Conservation (phyloP, 2,797 vertebrate species). For the Catharus ustulatus region DNA sequence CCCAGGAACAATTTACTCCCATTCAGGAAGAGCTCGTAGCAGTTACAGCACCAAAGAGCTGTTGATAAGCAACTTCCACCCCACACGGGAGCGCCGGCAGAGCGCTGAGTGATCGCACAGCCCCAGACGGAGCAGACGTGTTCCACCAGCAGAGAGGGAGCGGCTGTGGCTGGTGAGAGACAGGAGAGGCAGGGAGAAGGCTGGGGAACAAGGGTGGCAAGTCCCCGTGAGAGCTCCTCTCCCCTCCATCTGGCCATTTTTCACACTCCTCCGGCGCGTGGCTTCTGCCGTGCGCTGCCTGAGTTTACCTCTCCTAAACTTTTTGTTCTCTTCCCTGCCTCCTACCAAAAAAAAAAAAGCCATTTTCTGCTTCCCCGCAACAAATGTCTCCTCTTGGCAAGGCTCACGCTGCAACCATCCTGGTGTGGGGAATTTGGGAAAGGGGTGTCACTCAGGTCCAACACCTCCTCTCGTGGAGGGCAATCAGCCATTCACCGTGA, state of each 20-base stretch:
- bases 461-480: accelerated
- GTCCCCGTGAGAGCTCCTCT: not conserved
- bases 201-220: not conserved
- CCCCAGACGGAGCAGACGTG: not conserved
- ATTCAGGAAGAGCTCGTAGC: not conserved
- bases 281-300: not conserved
- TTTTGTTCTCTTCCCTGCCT: slow-evolving; percentile 40
- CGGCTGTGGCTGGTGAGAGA: slow-evolving; percentile 27
- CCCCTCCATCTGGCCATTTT: slow-evolving; percentile 48
- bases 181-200: slow-evolving; percentile 3
- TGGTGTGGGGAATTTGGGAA: not conserved
- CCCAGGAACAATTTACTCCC: not conserved
- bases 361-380: not conserved
- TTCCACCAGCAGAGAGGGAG: not conserved
- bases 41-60: slow-evolving; percentile 23
- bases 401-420: not conserved
- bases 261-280: not conserved
- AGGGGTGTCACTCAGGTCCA: not conserved
- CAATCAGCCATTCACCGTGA: accelerated
- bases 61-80: slow-evolving; percentile 28
- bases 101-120: not conserved
- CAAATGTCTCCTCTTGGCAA: not conserved
- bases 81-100: not conserved
- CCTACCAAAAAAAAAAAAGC: not conserved
- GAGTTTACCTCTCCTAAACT: slow-evolving; percentile 35